Base-by-base conservation (phyloP, 2,888 invertebrate species). In the Caenorhabditis sp. region DNA sequence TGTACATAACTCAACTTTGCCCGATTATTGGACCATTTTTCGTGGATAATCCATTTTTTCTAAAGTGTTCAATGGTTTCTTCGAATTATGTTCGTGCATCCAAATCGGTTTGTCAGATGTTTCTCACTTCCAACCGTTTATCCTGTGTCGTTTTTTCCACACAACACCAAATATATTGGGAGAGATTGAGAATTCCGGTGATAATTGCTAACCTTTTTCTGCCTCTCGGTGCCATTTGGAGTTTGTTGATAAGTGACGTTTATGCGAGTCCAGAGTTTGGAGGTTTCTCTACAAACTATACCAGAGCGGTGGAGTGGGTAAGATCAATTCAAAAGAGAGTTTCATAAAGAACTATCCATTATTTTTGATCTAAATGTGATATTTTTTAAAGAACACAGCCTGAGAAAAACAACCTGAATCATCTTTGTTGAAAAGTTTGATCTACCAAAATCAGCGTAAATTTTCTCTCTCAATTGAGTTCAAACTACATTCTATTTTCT, bases 261-360 rank as follows among this genome's bases (percentile, higher is more conserved):
- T 51, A 50, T 5, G 0, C 49, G 5, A 37, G 5, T 26, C 1
- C 17, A 0, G 17, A 36, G 6, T 36, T 36, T 21, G 66, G 66
- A 21, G 66, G 66, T 19, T 67, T 67, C 17, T 49, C 62, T 3
- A 17, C 49, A 27, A 62, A 57, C 51, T 67, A 67, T 31, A 62
- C 31, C 0, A 27, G 37, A 37, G 37, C 31, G 0, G 58, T 62
- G 6, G 19, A 62, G 5, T 67, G 36, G 67, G n/a, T n/a, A n/a
- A n/a, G n/a, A n/a, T n/a, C n/a, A n/a, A n/a, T n/a, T n/a, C n/a
- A n/a, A n/a, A n/a, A n/a, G n/a, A n/a, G n/a, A n/a, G n/a, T n/a
- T n/a, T n/a, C n/a, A n/a, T n/a, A n/a, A n/a, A n/a, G n/a, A n/a
- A n/a, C n/a, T n/a, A n/a, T n/a, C n/a, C n/a, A n/a, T n/a, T n/a